phyloP scores from a whole-genome alignment of 2,797 vertebrate genomes.

The Leptoclinus maculatus region DNA sequence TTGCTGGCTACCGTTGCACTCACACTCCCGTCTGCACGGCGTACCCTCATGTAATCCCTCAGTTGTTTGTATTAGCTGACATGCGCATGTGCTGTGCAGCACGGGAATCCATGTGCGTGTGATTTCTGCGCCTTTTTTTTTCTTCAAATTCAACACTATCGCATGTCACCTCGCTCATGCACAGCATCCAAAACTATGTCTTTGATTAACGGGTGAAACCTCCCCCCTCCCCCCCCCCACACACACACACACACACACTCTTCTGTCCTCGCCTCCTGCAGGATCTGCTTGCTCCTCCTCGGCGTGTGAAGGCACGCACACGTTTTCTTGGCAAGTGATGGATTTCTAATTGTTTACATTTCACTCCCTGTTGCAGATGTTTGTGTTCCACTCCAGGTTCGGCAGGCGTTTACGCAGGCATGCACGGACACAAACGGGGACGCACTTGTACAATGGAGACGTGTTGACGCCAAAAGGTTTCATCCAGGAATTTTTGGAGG shows the following conservation, averaged over 20 bases:
- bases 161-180: conserved; percentile 41
- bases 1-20: conserved; percentile 53
- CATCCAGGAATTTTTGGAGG: conserved; percentile 72
- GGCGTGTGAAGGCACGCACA: conserved; percentile 67
- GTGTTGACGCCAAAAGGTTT: conserved; percentile 63
- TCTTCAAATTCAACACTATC: conserved; percentile 44
- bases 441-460: conserved; percentile 45
- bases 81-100: conserved; percentile 14
- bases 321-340: conserved; percentile 54
- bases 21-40: conserved; percentile 39
- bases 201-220: conserved; percentile 61
- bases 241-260: not conserved
- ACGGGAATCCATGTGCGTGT: conserved; percentile 56
- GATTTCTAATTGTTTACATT: conserved; percentile 78
- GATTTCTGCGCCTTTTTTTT: conserved; percentile 42
- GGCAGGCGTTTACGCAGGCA: conserved; percentile 32
- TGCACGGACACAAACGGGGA: conserved; percentile 62
- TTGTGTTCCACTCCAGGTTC: conserved; percentile 53
- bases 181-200: conserved; percentile 44
- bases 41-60: conserved; percentile 37
- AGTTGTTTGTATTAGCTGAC: conserved; percentile 62
- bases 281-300: conserved; percentile 37
- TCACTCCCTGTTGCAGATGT: conserved; percentile 68
- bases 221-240: not conserved
- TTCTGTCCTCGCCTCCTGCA: conserved; percentile 42